Base-by-base conservation (phyloP, 2,797 vertebrate species). In the Gobio occitaniae region DNA sequence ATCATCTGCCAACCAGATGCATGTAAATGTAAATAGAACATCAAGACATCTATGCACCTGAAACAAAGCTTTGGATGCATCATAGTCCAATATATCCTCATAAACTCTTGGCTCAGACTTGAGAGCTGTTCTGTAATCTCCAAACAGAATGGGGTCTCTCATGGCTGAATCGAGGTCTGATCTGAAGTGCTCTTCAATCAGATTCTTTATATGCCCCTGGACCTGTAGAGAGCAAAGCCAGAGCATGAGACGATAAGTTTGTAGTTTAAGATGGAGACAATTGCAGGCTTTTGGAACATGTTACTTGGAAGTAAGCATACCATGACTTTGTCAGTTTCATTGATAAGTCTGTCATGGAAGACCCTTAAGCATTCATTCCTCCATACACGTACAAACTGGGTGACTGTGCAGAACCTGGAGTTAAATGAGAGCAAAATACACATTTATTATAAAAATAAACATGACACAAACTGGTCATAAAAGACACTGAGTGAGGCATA, bases 281-380 rank as follows among this genome's bases (percentile, higher is more conserved):
- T 47, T 8, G 17, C 5, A 8, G 9, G n/a, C 4, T 29, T 66
- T 82, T 74, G 11, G 48, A 61, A 48, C 15, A 76, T 75, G 19
- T 16, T 41, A 68, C 48, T 68, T 21, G 19, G 13, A 61, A 68
- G 13, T 38, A 66, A 36, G 92, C 95, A 92, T 93, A 99, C 98
- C 95, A 97, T 85, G 10, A 86, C 80, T 94, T 98, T 99, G 92
- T 99, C 98, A 0, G 85, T 84, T 93, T 97, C 94, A 87, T 96
- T 96, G 91, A 97, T 97, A 66, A 99, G 94, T 83, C 98, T 95
- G 93, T 99, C 98, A 12, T 98, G 97, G 90, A 99, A 99, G 90
- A 99, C 97, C 86, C 98, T 94, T 86, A 99, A 92, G 88, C 97
- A 98, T 86, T 99, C 98, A 38, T 99, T 99, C 90, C 98, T 96